A percentile compares a stretch with the other conserved stretches of the same genome.
Evolutionary conservation across 2,888 invertebrate genomes (phyloP).

Genomic region (Melieria crassipennis): DNA sequence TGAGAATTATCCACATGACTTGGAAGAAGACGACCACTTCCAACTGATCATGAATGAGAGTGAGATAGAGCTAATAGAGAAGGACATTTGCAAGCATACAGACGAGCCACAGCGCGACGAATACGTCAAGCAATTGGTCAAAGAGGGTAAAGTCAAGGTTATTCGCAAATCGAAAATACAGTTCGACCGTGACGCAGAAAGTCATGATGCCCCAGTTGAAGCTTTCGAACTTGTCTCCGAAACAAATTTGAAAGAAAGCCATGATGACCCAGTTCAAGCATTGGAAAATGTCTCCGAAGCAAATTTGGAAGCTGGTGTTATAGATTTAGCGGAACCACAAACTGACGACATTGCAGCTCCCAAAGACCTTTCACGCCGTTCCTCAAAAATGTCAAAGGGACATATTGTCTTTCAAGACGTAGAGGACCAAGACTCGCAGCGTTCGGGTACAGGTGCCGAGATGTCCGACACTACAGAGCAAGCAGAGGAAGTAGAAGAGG

Average conservation of each 20-base stretch:
- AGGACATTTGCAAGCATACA: slow-evolving; percentile 10
- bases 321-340: no score
- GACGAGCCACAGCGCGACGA: slow-evolving; percentile 11
- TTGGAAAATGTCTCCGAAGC: background rate
- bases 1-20: background rate
- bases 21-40: slow-evolving; percentile 9
- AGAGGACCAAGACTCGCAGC: no score
- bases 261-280: background rate
- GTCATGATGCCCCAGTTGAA: no score
- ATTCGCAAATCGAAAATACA: background rate
- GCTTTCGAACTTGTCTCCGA: no score
- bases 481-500: background rate
- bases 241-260: no score
- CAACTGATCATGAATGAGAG: slow-evolving; percentile 20
- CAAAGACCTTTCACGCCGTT: no score
- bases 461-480: background rate
- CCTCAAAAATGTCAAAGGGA: no score
- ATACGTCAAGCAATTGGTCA: slow-evolving; percentile 11
- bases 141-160: slow-evolving; percentile 14
- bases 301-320: no score
- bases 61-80: slow-evolving; percentile 16
- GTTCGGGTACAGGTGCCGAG: no score
- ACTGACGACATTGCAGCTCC: no score
- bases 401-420: no score
- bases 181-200: background rate